A percentile compares a stretch with the other conserved stretches of the same genome.
Evolutionary conservation across 2,888 invertebrate species (phyloP).

Genomic region (Dryobotodes eremita): DNA sequence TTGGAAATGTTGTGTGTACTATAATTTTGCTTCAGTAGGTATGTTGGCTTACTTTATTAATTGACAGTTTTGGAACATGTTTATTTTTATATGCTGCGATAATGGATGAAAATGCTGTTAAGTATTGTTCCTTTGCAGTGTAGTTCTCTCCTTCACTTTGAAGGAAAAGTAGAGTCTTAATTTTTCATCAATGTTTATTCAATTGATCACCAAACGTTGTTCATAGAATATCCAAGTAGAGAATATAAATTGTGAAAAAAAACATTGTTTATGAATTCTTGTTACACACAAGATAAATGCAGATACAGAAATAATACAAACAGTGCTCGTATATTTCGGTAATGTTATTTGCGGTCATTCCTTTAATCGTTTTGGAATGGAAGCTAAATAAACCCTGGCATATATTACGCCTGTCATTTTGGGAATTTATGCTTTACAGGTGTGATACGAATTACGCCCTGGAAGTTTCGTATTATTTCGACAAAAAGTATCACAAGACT

Average conservation of each 20-base stretch:
- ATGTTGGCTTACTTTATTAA: slow-evolving; percentile 25
- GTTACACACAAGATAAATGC: slow-evolving; percentile 43
- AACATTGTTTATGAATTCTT: slow-evolving; percentile 29
- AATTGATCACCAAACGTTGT: background rate
- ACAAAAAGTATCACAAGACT: background rate
- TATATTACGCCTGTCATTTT: slow-evolving; percentile 30
- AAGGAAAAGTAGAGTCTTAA: background rate
- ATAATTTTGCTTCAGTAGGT: slow-evolving; percentile 16
- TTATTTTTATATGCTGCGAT: background rate
- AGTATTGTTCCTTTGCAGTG: background rate
- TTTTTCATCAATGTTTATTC: background rate
- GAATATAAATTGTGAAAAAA: slow-evolving; percentile 21
- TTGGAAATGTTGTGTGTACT: slow-evolving; percentile 52
- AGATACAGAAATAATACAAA: slow-evolving; percentile 38
- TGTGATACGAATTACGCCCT: slow-evolving; percentile 11
- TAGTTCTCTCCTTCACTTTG: background rate
- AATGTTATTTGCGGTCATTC: slow-evolving; percentile 25
- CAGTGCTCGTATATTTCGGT: slow-evolving; percentile 42
- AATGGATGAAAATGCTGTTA: background rate
- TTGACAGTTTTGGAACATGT: slow-evolving; percentile 16
- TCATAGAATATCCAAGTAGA: slow-evolving; percentile 7
- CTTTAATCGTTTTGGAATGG: slow-evolving; percentile 43
- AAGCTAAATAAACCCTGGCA: slow-evolving; percentile 42
- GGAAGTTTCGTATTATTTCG: background rate
- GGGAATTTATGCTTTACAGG: slow-evolving; percentile 29